Percentiles rank a stretch among this genome's conserved stretches.
These are phyloP conservation scores for Embiotoca jacksoni DNA, from an alignment of 2,113 vertebrate genomes.

Conservation along the genomic window DNA sequence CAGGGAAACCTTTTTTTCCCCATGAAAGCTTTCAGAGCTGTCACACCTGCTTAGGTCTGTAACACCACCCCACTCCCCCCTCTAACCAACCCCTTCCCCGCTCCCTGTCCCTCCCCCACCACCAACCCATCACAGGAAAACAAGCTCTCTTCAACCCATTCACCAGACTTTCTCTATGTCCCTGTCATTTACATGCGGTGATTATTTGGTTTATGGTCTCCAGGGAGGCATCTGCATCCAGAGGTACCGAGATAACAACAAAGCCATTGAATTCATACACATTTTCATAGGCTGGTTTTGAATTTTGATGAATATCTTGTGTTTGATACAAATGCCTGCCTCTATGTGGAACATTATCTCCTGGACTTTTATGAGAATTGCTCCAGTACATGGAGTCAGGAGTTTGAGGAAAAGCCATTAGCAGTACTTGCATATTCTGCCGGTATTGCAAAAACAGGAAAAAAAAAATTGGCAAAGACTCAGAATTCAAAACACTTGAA, in stretches of 20 bases:
- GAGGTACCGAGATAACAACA: not conserved
- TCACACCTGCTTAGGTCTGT: slow-evolving; percentile 77
- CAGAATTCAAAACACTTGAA: slow-evolving; percentile 32
- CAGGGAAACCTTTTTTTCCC: slow-evolving; percentile 61
- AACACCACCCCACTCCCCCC: slow-evolving; percentile 19
- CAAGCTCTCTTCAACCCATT: slow-evolving; percentile 12
- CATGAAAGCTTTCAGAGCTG: slow-evolving; percentile 75
- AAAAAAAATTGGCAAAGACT: not conserved
- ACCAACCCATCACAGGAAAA: slow-evolving; percentile 20
- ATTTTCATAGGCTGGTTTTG: not conserved
- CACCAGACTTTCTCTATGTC: not conserved
- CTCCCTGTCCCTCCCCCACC: not conserved
- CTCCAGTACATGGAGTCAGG: slow-evolving; percentile 7
- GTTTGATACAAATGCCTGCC: not conserved
- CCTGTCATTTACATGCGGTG: not conserved
- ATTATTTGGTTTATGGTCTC: slow-evolving; percentile 21
- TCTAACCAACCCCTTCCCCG: slow-evolving; percentile 18
- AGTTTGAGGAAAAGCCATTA: slow-evolving; percentile 48
- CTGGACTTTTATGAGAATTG: slow-evolving; percentile 5
- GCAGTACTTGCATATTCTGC: slow-evolving; percentile 42
- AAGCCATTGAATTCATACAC: too few species aligned
- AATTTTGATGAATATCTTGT: slow-evolving; percentile 1
- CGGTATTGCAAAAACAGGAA: slow-evolving; percentile 26
- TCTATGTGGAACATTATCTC: not conserved
- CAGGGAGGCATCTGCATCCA: not conserved